Evolutionary conservation across 1,140 invertebrate genomes (phyloP), one percentile per base, ranked within the genome.

Genomic region (Leptinotarsa lineolata): DNA sequence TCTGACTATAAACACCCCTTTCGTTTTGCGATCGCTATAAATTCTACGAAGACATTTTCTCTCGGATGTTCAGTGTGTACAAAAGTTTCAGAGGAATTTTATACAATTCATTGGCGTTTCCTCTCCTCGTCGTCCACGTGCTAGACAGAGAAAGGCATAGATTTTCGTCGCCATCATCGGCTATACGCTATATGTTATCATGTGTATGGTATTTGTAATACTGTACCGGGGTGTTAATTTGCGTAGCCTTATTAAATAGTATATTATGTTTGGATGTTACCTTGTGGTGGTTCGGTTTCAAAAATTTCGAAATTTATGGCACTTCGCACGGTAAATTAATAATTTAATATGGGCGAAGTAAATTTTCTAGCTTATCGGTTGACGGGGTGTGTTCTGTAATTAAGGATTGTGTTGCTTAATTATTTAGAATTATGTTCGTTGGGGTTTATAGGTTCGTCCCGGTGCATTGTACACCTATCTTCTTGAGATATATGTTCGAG

Each of bases 261-360:
- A 82, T 82, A 82, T 82, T 82, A 82, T 80, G 81, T 82, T 82
- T 79, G 79, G 81, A 78, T 78, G 77, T 74, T 80, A 80, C 78
- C 81, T 82, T 81, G 80, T 76, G 79, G 78, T 82, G 78, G 80
- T 70, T 70, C 68, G 68, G 54, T 65, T 72, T 73, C 76, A 81
- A 81, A 81, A 81, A 81, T 81, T 76, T 63, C 73, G 76, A 76
- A 79, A 81, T 81, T 81, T 81, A 81, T 78, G 59, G 68, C 60
- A 66, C 45, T 72, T 73, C 72, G 69, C 70, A 60, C 60, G 69
- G 66, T 76, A 58, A 76, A 78, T 76, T 78, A 78, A 78, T 78
- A 76, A 70, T 70, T 70, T 70, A 70, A 76, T 73, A 73, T 68
- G 64, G 64, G 64, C 72, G 54, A 59, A 70, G 68, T 70, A 70